Evolutionary conservation across 2,888 invertebrate species (phyloP).

Genomic region (Nebria brevicollis): DNA sequence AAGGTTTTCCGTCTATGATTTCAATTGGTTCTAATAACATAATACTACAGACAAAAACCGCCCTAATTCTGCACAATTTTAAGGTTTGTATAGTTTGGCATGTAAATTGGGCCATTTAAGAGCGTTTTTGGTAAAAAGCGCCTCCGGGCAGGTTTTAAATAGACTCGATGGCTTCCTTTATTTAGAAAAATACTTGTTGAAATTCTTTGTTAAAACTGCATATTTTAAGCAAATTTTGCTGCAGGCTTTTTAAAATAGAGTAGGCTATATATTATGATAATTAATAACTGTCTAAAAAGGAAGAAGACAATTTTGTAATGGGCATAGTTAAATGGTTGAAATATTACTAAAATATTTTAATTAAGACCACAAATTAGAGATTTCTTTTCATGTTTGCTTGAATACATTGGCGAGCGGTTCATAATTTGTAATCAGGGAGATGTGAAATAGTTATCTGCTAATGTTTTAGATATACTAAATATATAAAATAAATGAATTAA

Average conservation of each 20-base stretch:
- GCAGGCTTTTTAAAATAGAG: neutral
- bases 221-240: neutral
- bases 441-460: too few species aligned
- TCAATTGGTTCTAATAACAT: neutral
- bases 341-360: neutral
- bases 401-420: too few species aligned
- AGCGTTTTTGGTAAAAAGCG: neutral
- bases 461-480: too few species aligned
- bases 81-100: neutral
- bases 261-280: neutral
- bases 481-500: too few species aligned
- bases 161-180: neutral
- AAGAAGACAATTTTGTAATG: neutral
- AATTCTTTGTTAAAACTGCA: neutral
- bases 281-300: neutral
- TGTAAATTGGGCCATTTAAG: constrained; percentile 1
- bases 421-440: too few species aligned
- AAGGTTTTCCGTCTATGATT: neutral
- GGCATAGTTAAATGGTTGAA: neutral
- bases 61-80: neutral
- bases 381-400: too few species aligned
- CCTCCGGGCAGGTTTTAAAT: neutral
- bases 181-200: neutral
- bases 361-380: neutral
- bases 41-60: neutral